Base-by-base conservation (phyloP, 2,797 vertebrate species). In the Molossus alvarezi region DNA sequence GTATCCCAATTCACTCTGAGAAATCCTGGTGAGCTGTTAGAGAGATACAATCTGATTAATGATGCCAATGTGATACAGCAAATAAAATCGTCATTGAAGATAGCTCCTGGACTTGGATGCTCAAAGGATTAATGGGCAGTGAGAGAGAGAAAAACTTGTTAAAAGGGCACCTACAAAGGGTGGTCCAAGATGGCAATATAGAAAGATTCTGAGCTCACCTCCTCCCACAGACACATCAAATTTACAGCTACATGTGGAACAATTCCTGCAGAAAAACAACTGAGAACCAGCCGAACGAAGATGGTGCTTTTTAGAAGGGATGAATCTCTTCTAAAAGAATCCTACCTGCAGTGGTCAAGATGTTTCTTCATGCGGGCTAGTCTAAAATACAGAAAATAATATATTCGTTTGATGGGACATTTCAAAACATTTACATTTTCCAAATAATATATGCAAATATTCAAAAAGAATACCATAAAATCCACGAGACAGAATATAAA, bases 31-130 rank as follows among this genome's bases (percentile, higher is more conserved):
- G 75, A 45, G 12, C 23, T 90, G 5, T 79, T 83, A 76, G 27
- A 94, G 13, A 72, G 87, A 89, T 53, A 60, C 20, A 45, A 51
- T 55, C 48, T 89, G 55, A 91, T 90, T 81, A 95, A 85, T 92
- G 77, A 69, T 77, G 82, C 5, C 51, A 69, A 14, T 55, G 62
- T 86, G 17, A 79, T 86, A 71, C 6, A 75, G 27, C 48, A 90
- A 64, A 81, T 60, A 81, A 37, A 91, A 72, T 72, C 53, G 58
- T 92, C 33, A 85, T 18, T 45, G 73, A 94, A 96, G 85, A 73
- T 37, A 94, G 27, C 25, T 58, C 33, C 60, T 81, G 55, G 92
- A 23, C 1, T 7, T 58, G 13, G 18, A 29, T 89, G 55, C 23
- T 88, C 77, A 96, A 10, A 76, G 11, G 21, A 55, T 58, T 91